Percentiles rank a stretch among this genome's conserved stretches.
Evolutionary conservation across 1,140 invertebrate genomes (phyloP).

Genomic region (Phenacoccus solenopsis): DNA sequence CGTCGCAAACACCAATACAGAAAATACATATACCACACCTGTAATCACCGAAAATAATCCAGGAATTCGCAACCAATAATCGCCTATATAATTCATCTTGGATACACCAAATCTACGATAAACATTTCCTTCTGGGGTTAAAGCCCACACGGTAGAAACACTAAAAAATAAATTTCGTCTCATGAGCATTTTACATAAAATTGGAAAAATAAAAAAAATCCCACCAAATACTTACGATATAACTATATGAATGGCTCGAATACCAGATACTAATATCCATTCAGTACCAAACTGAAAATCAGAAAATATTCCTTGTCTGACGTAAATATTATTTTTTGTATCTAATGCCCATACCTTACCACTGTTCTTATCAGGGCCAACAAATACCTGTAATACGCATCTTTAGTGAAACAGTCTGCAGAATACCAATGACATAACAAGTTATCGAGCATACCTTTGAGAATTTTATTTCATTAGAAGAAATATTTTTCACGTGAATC

Average conservation of each 20-base stretch:
- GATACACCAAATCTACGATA: conserved; percentile 39
- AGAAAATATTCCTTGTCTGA: conserved; percentile 39
- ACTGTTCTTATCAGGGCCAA: conserved; percentile 36
- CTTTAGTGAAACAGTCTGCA: conserved; percentile 20
- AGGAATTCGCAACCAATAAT: conserved; percentile 43
- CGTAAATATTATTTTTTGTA: conserved; percentile 38
- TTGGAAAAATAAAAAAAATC: background rate
- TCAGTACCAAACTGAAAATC: conserved; percentile 39
- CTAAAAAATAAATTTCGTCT: conserved; percentile 5
- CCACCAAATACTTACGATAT: conserved; percentile 32
- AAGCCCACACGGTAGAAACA: conserved; percentile 37
- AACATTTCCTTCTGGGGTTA: conserved; percentile 37
- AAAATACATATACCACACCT: conserved; percentile 31
- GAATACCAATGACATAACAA: background rate
- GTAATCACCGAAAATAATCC: conserved; percentile 35
- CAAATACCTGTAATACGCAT: conserved; percentile 33
- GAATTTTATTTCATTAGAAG: background rate
- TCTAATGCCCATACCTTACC: conserved; percentile 45
- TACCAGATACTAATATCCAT: conserved; percentile 40
- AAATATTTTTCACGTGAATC: conserved; percentile 33
- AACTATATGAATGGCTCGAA: conserved; percentile 37
- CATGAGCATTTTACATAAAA: background rate
- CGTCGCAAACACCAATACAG: background rate
- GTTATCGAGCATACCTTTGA: background rate
- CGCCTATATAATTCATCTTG: conserved; percentile 38